These are phyloP conservation scores for Mya arenaria DNA, from an alignment of 1,140 invertebrate genomes.

Conservation along the genomic window DNA sequence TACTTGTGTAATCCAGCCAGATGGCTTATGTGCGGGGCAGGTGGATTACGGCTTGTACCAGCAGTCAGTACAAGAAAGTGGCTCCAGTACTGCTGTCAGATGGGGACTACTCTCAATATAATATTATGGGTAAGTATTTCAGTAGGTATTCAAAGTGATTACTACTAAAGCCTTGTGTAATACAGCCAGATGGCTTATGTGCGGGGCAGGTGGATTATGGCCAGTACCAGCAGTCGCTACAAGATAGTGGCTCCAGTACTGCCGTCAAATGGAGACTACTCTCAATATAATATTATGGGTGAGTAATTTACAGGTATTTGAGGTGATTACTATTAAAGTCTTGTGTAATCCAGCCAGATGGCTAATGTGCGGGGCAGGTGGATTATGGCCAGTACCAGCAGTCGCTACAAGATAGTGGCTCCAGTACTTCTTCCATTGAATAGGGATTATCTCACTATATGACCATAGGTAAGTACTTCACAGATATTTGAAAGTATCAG, in stretches of 20 bases:
- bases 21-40: constrained; percentile 44
- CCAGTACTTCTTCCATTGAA: constrained; percentile 31
- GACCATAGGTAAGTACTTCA: constrained; percentile 21
- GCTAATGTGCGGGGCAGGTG: constrained; percentile 44
- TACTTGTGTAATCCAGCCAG: constrained; percentile 29
- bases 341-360: constrained; percentile 37
- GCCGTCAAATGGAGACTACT: constrained; percentile 52
- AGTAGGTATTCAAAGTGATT: no score
- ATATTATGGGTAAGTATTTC: constrained; percentile 33
- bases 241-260: constrained; percentile 39
- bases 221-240: constrained; percentile 45
- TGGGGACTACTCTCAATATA: constrained; percentile 52
- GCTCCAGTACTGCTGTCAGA: constrained; percentile 37
- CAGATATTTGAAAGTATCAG: background rate
- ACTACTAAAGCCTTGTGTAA: no score
- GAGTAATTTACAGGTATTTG: constrained; percentile 25
- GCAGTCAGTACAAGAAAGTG: constrained; percentile 45
- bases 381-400: constrained; percentile 34
- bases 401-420: constrained; percentile 40
- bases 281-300: constrained; percentile 53
- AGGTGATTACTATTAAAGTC: background rate
- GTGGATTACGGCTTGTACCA: constrained; percentile 32
- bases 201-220: constrained; percentile 39
- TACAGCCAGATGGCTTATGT: constrained; percentile 51
- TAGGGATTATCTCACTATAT: constrained; percentile 46